Evolutionary conservation across 2,888 invertebrate genomes (phyloP), one percentile per base, ranked within the genome.

Genomic region (Conchocele bisecta): DNA sequence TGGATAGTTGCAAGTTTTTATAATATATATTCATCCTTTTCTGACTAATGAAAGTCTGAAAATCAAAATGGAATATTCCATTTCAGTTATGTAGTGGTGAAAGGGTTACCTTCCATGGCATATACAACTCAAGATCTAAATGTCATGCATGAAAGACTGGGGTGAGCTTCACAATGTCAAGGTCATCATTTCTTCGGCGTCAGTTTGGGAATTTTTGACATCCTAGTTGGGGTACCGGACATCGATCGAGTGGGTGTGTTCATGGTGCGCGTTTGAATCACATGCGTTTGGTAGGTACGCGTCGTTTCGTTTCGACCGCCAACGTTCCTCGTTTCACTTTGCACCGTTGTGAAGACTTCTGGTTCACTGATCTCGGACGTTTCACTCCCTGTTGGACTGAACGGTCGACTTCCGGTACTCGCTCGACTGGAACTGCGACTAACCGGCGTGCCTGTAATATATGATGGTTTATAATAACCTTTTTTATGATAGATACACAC

Each of bases 371-470:
- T 65, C 56, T 88, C 88, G 13, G 86, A 86, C 5, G 82, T 78
- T 88, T 96, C 97, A 48, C 98, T 98, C 81, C 97, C 97, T 89
- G 97, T 96, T 84, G 97, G 94, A 82, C 97, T 97, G 24, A 97
- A 96, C 78, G 98, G 97, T 91, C 97, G 97, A 77, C 92, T 92
- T n/a, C 84, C 83, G 20, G 84, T 85, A 48, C 83, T 84, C 33
- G 83, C 80, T 85, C 97, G 93, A 68, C 97, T 97, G 69, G 95
- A 85, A 63, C 84, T 83, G 37, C 85, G 72, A 75, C 87, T 83
- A 1, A 73, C 78, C 31, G 82, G 80, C 17, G 79, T 85, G 15
- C 73, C 85, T 85, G 70, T 1, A 74, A 75, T 22, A 51, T 42
- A 65, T 24, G 42, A 17, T 11, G n/a, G 11, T 35, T 13, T 35